Evolutionary conservation across 2,888 invertebrate genomes (phyloP).

Genomic region (Acanthosepion lycidas): DNA sequence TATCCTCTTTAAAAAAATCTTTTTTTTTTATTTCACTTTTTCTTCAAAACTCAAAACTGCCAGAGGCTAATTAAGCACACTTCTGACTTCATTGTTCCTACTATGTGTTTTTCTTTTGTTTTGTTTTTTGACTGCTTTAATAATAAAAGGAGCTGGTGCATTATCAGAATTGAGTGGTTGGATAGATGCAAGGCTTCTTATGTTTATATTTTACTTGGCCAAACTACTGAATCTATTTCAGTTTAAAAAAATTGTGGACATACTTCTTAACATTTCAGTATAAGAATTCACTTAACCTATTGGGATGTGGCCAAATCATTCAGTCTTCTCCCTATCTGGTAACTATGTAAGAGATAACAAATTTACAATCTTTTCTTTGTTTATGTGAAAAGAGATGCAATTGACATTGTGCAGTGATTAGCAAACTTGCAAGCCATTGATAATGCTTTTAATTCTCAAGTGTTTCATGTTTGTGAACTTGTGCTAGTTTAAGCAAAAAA

Average conservation of each 20-base stretch:
- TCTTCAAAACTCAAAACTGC: background rate
- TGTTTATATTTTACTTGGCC: constrained; percentile 6
- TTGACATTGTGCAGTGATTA: background rate
- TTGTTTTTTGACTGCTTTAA: background rate
- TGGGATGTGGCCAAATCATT: background rate
- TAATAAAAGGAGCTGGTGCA: background rate
- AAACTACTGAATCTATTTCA: constrained; percentile 4
- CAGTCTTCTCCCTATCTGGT: background rate
- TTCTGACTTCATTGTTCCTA: background rate
- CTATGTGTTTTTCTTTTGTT: background rate
- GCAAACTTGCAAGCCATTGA: background rate
- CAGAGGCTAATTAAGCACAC: background rate
- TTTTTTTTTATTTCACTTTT: background rate
- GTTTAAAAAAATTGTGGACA: background rate
- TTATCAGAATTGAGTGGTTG: background rate
- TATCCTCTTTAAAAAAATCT: background rate
- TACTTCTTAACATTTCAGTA: background rate
- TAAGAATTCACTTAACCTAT: background rate
- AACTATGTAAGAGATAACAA: background rate
- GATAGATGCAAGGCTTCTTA: background rate
- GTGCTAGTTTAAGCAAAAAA: background rate
- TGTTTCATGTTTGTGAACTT: background rate
- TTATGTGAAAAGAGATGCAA: background rate
- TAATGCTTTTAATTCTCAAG: background rate
- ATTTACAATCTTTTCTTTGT: background rate